Base-by-base conservation (phyloP, 2,888 invertebrate genomes). In the Rhamnusium bicolor region DNA sequence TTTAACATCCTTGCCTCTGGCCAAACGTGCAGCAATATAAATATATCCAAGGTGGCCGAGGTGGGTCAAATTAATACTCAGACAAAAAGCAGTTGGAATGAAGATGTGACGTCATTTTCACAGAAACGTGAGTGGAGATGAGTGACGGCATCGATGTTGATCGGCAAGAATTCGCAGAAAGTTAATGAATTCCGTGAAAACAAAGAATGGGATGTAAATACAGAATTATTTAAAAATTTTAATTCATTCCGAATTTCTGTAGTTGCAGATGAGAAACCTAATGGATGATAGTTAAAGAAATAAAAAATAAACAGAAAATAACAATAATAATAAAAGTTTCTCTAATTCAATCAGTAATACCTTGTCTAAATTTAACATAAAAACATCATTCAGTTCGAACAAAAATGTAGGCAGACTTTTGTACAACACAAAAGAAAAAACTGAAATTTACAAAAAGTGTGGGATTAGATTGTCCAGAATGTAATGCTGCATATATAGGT, bases 1-100 rank as follows among this genome's bases (percentile, higher is more conserved):
- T 72, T 75, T 72, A 75, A 69, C 73, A 75, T 71, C 75, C 75
- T 75, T 72, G 61, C 75, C 71, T 61, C 29, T 72, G 71, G 72
- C 53, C 63, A 74, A 68, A 68, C 63, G 56, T 56, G 71, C 18
- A 19, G 65, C 32, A n/a, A 51, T 27, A 51, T 21, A 46, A 40
- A 62, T 47, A 47, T 46, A 14, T 8, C 51, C 49, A 46, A 61
- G 61, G 46, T 46, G 61, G 61, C 47, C 49, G 24, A 63, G 63
- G 63, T 40, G 65, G 51, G 53, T 65, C 29, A 18, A 29, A 53
- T 65, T 53, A 32, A 32, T 29, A 32, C 32, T n/a, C 29, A 49
- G 49, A 53, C 16, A 53, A 65, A 47, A 51, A 63, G 47, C n/a
- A 21, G 47, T 47, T 29, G 62, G 62, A 19, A 47, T 24, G 62